Conservation (phyloP, 1,140 invertebrate species). For the Bombus superbus region DNA sequence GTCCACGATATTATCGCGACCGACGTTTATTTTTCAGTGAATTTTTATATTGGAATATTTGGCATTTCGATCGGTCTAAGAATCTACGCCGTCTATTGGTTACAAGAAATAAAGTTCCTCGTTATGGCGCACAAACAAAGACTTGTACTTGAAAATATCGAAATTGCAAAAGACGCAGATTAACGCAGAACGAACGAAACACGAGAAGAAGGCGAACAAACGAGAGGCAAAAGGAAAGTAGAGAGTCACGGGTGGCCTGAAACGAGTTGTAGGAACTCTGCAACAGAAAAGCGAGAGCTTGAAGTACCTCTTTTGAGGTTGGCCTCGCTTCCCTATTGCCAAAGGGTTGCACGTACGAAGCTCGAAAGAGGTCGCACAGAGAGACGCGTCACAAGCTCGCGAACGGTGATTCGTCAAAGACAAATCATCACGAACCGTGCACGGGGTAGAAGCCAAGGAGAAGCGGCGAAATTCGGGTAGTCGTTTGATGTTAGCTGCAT, state of each 20-base stretch:
- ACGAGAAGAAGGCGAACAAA: background rate
- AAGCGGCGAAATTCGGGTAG: background rate
- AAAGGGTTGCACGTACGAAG: conserved; percentile 14
- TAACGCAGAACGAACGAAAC: background rate
- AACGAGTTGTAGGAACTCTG: background rate
- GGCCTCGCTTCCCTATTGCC: background rate
- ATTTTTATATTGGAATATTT: too few species aligned
- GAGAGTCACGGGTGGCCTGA: background rate
- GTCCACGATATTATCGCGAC: too few species aligned
- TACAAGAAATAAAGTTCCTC: too few species aligned
- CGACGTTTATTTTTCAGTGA: rapidly evolving
- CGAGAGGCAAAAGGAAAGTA: background rate
- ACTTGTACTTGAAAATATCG: background rate
- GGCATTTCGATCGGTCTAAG: too few species aligned
- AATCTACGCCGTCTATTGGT: too few species aligned
- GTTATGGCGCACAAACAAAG: too few species aligned
- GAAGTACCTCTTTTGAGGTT: conserved; percentile 42
- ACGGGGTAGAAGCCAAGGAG: background rate
- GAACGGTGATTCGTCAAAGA: conserved; percentile 40
- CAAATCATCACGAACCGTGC: conserved; percentile 15
- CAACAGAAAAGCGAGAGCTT: background rate
- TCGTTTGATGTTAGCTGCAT: conserved; percentile 1
- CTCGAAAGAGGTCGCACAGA: background rate
- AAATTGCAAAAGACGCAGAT: background rate
- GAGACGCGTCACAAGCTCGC: background rate